A percentile compares a stretch with the other conserved stretches of the same genome.
These are phyloP conservation scores for Gadopsis bispinosus DNA, from an alignment of 2,797 vertebrate genomes.

Conservation along the genomic window DNA sequence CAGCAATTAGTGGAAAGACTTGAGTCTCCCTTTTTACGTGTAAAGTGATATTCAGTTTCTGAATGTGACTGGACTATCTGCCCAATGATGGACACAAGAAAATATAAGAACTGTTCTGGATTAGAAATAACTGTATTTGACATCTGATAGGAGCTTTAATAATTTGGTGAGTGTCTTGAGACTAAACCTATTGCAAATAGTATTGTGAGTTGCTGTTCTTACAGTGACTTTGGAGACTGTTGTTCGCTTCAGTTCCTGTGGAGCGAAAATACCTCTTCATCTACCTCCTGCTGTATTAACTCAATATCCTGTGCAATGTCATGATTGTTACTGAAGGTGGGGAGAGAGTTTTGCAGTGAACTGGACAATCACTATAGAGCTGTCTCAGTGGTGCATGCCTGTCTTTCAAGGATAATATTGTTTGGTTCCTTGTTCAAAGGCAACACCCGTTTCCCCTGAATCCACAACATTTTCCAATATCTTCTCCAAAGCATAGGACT, in stretches of 20 bases:
- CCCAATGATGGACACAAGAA: not conserved
- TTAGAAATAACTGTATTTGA: not conserved
- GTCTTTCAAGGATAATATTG: slow-evolving; percentile 25
- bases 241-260: slow-evolving; percentile 50
- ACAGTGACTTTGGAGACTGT: slow-evolving; percentile 29
- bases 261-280: slow-evolving; percentile 55
- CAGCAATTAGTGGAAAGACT: not conserved
- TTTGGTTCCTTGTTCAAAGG: slow-evolving; percentile 25
- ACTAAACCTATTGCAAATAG: not conserved
- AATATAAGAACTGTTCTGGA: not conserved
- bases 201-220: not conserved
- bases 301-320: slow-evolving; percentile 52
- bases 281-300: slow-evolving; percentile 62
- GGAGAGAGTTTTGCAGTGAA: slow-evolving; percentile 29
- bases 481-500: not conserved
- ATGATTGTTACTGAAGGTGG: slow-evolving; percentile 61
- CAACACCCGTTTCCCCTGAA: not conserved
- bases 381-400: slow-evolving; percentile 16
- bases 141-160: not conserved
- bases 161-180: not conserved
- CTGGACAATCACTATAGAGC: slow-evolving; percentile 48
- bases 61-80: not conserved
- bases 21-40: not conserved
- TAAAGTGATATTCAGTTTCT: not conserved
- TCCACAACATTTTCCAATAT: not conserved